These are phyloP conservation scores for Acleris emargana DNA, from an alignment of 2,888 invertebrate species.

Conservation along the genomic window DNA sequence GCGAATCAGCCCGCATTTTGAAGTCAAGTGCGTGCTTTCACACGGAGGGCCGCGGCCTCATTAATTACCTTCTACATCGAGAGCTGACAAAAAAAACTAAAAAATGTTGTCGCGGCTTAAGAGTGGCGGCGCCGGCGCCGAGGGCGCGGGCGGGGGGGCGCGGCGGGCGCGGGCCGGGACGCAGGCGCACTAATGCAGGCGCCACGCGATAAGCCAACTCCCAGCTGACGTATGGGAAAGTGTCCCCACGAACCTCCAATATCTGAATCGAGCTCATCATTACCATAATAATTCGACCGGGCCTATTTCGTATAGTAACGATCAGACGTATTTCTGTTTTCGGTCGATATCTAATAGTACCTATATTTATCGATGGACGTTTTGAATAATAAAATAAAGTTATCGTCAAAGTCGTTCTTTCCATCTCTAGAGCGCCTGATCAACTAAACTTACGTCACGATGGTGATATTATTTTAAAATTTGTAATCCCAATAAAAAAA, in stretches of 20 bases:
- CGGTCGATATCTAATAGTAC: conserved; percentile 46
- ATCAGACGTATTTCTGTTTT: conserved; percentile 42
- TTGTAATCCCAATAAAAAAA: neutral
- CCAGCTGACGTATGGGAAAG: conserved; percentile 58
- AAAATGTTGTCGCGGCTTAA: conserved; percentile 70
- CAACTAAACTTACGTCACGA: conserved; percentile 21
- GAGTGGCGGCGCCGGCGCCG: conserved; percentile 73
- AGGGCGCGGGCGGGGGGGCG: conserved; percentile 12
- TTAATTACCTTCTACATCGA: conserved; percentile 73
- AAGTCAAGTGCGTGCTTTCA: conserved; percentile 48
- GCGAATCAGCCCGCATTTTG: conserved; percentile 52
- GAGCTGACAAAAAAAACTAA: conserved; percentile 63
- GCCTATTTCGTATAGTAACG: conserved; percentile 31
- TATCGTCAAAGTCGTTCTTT: conserved; percentile 41
- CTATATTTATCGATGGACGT: conserved; percentile 48
- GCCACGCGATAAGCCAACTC: conserved; percentile 58
- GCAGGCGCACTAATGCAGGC: conserved; percentile 55
- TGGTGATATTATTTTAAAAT: conserved; percentile 13
- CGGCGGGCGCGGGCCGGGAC: conserved; percentile 32
- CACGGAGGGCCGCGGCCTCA: conserved; percentile 65
- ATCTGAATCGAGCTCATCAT: conserved; percentile 44
- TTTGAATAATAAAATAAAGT: conserved; percentile 55
- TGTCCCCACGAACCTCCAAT: conserved; percentile 49
- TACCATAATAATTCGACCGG: conserved; percentile 47
- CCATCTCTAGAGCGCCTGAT: conserved; percentile 18